Base-by-base conservation (phyloP, 2,888 invertebrate genomes). In the Chrysopilus asiliformis region DNA sequence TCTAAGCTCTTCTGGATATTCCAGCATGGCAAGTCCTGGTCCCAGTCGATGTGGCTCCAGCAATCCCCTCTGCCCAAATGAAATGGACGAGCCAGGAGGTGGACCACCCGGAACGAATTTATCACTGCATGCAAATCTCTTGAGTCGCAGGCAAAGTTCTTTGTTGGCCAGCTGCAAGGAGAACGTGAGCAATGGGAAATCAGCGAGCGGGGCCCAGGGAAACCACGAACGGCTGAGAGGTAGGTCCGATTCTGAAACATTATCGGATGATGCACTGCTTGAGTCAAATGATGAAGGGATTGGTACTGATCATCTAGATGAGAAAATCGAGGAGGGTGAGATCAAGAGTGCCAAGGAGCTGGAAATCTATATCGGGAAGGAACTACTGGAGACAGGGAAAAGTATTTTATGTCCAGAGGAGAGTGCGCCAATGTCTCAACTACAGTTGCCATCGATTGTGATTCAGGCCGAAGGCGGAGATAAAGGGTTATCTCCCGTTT, bases 11-110 rank as follows among this genome's bases (percentile, higher is more conserved):
- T 84, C 83, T 1, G 85, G 85, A 7, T 85, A 85, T 56, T 82
- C 82, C 45, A 84, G 83, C 3, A 83, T 84, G 79, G 82, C 84
- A 1, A 82, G 81, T 58, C 84, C 84, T 1, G 83, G 82, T 1
- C 80, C 83, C 4, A 83, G 83, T 2, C 66, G 84, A 42, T 84
- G 84, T 54, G 81, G 82, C 5, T 84, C 83, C 0, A 82, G 77
- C 51, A 84, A 83, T 57, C 83, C 83, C 1, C 57, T 84, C 3
- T 82, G 79, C 54, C 76, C 79, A 2, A 74, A 76, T 9, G 79
- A 81, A 64, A 75, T 76, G 70, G 80, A 81, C 50, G 80, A 80
- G 49, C 75, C 74, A 2, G 76, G 76, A 2, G 70, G 71, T 30
- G 74, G 55, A 18, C 52, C 53, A 35, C 45, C 52, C 22, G 49